phyloP scores from a whole-genome alignment of 1,140 invertebrate species.

The Megalonaias nervosa region DNA sequence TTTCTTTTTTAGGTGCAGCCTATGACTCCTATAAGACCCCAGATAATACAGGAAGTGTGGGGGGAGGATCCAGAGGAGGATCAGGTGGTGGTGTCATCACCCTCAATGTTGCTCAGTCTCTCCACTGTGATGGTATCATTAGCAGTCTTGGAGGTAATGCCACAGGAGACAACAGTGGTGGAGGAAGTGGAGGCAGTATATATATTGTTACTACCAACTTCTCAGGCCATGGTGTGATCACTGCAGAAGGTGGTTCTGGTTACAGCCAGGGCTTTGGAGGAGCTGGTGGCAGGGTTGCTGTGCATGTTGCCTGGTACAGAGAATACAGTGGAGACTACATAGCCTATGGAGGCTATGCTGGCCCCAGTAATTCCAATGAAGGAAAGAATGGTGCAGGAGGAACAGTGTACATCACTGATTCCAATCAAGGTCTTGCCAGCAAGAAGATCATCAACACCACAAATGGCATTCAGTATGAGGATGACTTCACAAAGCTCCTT shows the following conservation, averaged over 20 bases:
- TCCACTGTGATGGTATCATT: conserved; percentile 56
- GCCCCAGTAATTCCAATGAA: conserved; percentile 29
- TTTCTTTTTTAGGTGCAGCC: conserved; percentile 40
- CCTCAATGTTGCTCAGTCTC: conserved; percentile 43
- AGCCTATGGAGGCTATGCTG: conserved; percentile 50
- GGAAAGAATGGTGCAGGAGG: conserved; percentile 52
- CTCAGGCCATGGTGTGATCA: conserved; percentile 55
- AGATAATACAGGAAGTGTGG: conserved; percentile 49
- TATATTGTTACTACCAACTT: conserved; percentile 51
- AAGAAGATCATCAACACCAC: conserved; percentile 41
- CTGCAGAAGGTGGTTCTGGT: conserved; percentile 47
- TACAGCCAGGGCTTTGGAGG: conserved; percentile 48
- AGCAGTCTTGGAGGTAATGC: conserved; percentile 42
- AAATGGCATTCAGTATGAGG: conserved; percentile 37
- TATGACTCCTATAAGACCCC: conserved; percentile 56
- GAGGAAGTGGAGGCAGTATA: conserved; percentile 58
- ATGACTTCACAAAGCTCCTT: conserved; percentile 46
- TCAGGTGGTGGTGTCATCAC: conserved; percentile 51
- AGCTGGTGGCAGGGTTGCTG: conserved; percentile 52
- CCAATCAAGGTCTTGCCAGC: conserved; percentile 34
- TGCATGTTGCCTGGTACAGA: conserved; percentile 47
- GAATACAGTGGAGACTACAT: conserved; percentile 51
- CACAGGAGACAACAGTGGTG: conserved; percentile 43
- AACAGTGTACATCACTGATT: conserved; percentile 54
- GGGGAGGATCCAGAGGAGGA: conserved; percentile 47